Evolutionary conservation across 1,140 invertebrate genomes (phyloP), one percentile per base, ranked within the genome.

Genomic region (Drosophila obscura): DNA sequence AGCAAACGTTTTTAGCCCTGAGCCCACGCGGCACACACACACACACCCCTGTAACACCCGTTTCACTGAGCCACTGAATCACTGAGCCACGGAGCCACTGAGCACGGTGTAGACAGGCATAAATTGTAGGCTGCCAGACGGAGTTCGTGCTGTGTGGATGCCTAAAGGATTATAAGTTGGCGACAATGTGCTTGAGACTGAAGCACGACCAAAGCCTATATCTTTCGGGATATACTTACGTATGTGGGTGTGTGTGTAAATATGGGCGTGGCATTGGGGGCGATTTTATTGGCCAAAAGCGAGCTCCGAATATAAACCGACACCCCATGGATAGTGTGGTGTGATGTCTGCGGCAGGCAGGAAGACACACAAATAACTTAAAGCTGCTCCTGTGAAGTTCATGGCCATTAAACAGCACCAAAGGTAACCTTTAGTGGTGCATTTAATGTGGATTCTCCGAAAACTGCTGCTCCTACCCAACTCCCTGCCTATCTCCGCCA

Each of bases 141-240:
- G 50, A 62, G 63, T 73, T 77, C 80, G 80, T 84, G 80, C 80
- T 84, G 73, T 63, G 67, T 55, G 53, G 35, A 48, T 59, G 74
- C 81, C 82, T 74, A 82, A 82, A 87, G 78, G 82, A 85, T 82
- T 85, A 81, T 56, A 45, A 46, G 68, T 43, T 59, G 64, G 51
- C 73, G 50, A 53, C 46, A 58, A 22, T 49, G 77, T 79, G 77
- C 62, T 80, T 74, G 57, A 75, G 49, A 44, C 60, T 22, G 24
- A 19, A 19, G 53, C 53, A 46, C 5, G 15, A 41, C 24, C 8
- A 6, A 50, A 22, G 6, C 53, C 35, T 19, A 41, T 55, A 50
- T 41, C 63, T 50, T 7, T 35, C 5, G 43, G 61, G 45, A 50
- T 55, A 16, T 4, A 4, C 11, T 2, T 26, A n/a, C 31, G 22